These are phyloP conservation scores for Diaphora mendica DNA, from an alignment of 2,888 invertebrate genomes.

Conservation along the genomic window DNA sequence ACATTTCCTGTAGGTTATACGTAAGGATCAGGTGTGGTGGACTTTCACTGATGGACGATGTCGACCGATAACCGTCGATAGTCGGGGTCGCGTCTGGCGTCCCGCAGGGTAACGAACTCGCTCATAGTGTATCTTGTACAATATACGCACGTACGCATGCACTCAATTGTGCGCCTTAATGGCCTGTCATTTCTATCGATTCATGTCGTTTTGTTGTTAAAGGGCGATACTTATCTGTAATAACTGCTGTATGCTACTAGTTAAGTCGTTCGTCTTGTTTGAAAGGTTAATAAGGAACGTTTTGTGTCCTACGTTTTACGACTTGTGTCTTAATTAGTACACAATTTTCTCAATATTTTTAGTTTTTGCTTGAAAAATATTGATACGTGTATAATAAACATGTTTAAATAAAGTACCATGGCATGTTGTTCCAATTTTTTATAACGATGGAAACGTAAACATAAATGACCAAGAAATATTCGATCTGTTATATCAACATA, in stretches of 20 bases:
- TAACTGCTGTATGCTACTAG: conserved; percentile 44
- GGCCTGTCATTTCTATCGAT: conserved; percentile 60
- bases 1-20: conserved; percentile 37
- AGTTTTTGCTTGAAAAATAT: neutral
- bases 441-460: too few relatives aligned
- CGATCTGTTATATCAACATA: neutral
- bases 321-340: neutral
- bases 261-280: conserved; percentile 39
- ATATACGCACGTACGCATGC: conserved; percentile 48
- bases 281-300: conserved; percentile 31
- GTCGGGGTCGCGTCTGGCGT: conserved; percentile 60
- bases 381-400: too few relatives aligned
- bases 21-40: conserved; percentile 55
- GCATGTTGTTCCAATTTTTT: too few relatives aligned
- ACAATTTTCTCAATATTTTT: neutral
- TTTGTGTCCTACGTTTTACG: conserved; percentile 2
- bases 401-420: too few relatives aligned
- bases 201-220: conserved; percentile 48
- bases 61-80: conserved; percentile 71
- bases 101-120: conserved; percentile 72
- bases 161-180: conserved; percentile 58
- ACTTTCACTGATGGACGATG: conserved; percentile 63
- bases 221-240: conserved; percentile 49
- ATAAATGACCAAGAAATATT: neutral
- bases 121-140: conserved; percentile 54